Conservation (phyloP, 2,888 invertebrate genomes). For the Muschampia plurimacula region DNA sequence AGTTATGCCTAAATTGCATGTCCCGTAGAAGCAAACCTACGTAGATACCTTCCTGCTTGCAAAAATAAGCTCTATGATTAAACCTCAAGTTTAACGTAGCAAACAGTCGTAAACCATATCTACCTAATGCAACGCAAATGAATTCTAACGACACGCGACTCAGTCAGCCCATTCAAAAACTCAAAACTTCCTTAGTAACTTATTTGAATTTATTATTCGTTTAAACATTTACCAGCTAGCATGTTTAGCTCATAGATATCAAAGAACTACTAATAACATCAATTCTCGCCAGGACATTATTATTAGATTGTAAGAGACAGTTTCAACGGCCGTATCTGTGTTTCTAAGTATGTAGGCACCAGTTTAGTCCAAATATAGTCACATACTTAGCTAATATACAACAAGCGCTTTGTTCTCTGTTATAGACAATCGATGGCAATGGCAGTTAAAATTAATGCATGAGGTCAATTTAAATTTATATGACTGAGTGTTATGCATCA, state of each 20-base stretch:
- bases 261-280: conserved; percentile 3
- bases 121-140: conserved; percentile 70
- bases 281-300: conserved; percentile 26
- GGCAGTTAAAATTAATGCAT: conserved; percentile 62
- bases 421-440: conserved; percentile 52
- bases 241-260: conserved; percentile 17
- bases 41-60: background rate
- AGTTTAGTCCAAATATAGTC: conserved; percentile 17
- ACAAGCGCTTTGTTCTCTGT: conserved; percentile 30
- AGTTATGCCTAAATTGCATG: conserved; percentile 20
- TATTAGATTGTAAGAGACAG: conserved; percentile 30
- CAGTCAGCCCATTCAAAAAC: conserved; percentile 67
- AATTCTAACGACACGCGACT: conserved; percentile 65
- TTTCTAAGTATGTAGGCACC: conserved; percentile 22
- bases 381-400: conserved; percentile 12
- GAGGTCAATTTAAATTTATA: conserved; percentile 55
- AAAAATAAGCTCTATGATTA: conserved; percentile 26
- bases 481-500: conserved; percentile 53
- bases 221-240: conserved; percentile 35
- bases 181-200: conserved; percentile 61
- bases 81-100: conserved; percentile 26
- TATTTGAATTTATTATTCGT: conserved; percentile 75
- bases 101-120: conserved; percentile 28
- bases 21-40: background rate
- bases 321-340: conserved; percentile 17